phyloP scores from a whole-genome alignment of 2,113 vertebrate genomes.

The Peucedramus taeniatus region DNA sequence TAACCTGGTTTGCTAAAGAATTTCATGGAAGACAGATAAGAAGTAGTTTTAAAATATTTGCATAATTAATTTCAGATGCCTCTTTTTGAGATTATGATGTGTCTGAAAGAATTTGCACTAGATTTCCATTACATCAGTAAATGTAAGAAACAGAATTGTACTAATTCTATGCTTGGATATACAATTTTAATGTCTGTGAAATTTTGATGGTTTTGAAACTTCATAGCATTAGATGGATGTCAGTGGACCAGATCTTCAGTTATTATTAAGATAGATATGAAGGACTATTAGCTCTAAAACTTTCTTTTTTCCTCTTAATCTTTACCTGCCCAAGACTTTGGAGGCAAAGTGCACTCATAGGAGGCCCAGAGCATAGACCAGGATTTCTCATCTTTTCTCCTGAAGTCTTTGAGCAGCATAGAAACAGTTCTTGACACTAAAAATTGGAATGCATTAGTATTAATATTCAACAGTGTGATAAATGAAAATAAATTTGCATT shows the following conservation, averaged over 20 bases:
- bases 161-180: neutral
- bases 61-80: neutral
- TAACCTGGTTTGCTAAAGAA: neutral
- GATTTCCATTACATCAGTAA: neutral
- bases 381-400: neutral
- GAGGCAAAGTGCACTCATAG: neutral
- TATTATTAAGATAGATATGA: neutral
- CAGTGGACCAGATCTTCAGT: neutral
- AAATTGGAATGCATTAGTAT: neutral
- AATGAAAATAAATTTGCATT: slow-evolving; percentile 18
- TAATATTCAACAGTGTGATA: slow-evolving; percentile 23
- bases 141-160: neutral
- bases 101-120: neutral
- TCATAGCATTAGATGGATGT: neutral
- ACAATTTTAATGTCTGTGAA: neutral
- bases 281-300: neutral
- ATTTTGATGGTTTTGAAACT: neutral
- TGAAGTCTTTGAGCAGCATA: neutral
- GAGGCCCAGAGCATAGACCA: neutral
- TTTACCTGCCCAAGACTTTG: neutral
- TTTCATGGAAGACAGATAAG: neutral
- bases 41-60: neutral
- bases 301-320: neutral
- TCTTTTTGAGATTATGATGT: neutral
- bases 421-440: neutral